Conservation (phyloP, 2,797 vertebrate genomes). For the Lophius americanus region DNA sequence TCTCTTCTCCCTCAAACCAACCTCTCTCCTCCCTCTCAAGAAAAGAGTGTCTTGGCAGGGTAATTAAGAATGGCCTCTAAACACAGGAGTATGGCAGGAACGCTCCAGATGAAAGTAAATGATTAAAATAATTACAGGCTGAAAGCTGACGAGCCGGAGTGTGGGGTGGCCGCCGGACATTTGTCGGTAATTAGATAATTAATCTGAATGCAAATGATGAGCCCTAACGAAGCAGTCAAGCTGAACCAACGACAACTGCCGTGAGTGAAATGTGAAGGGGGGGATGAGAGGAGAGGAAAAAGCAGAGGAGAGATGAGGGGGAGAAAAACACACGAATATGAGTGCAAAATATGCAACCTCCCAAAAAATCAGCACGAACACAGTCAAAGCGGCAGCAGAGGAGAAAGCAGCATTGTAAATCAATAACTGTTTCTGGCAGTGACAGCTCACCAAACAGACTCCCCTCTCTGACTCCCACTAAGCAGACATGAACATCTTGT, state of each 20-base stretch:
- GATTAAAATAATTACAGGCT: slow-evolving; percentile 99
- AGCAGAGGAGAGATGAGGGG: not conserved
- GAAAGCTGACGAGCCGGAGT: slow-evolving; percentile 98
- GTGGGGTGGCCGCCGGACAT: slow-evolving; percentile 99
- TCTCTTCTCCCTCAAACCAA: slow-evolving; percentile 60
- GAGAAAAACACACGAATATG: slow-evolving; percentile 63
- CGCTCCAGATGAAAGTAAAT: slow-evolving; percentile 99
- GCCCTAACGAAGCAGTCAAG: slow-evolving; percentile 99
- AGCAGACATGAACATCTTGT: slow-evolving; percentile 59
- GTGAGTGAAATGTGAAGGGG: slow-evolving; percentile 81
- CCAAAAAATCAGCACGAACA: slow-evolving; percentile 43
- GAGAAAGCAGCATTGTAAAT: slow-evolving; percentile 55
- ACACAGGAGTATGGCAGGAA: slow-evolving; percentile 96
- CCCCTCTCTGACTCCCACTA: slow-evolving; percentile 14
- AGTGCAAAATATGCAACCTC: slow-evolving; percentile 65
- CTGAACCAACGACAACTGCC: slow-evolving; percentile 95
- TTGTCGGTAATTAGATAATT: slow-evolving; percentile 99
- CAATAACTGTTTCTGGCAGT: slow-evolving; percentile 58
- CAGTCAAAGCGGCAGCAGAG: slow-evolving; percentile 29
- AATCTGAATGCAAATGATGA: slow-evolving; percentile 99
- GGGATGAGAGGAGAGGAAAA: slow-evolving; percentile 3
- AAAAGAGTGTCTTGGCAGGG: slow-evolving; percentile 89
- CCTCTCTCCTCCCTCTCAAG: slow-evolving; percentile 64
- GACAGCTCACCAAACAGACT: slow-evolving; percentile 36
- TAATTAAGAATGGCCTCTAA: slow-evolving; percentile 99